Percentiles rank a stretch among this genome's conserved stretches.
Conservation (phyloP, 1,140 invertebrate species). For the Cecropterus lyciades region DNA sequence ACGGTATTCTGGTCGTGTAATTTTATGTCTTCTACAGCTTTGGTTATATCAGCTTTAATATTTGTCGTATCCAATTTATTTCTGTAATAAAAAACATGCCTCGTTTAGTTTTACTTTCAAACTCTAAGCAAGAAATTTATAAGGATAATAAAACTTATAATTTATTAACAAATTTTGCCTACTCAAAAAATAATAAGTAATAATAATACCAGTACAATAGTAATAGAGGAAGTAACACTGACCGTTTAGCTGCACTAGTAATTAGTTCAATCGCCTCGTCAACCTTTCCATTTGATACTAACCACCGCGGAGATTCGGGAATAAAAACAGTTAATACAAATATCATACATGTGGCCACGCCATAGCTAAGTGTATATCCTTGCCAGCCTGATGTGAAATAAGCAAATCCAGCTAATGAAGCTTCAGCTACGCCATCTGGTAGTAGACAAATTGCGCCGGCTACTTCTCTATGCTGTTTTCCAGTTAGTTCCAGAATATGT, state of each 20-base stretch:
- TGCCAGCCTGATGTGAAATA: slow-evolving; percentile 56
- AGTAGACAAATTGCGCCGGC: slow-evolving; percentile 42
- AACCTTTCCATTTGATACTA: slow-evolving; percentile 49
- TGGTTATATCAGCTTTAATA: slow-evolving; percentile 47
- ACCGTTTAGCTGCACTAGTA: slow-evolving; percentile 56
- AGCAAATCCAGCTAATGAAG: slow-evolving; percentile 49
- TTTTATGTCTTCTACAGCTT: slow-evolving; percentile 39
- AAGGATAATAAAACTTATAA: no score
- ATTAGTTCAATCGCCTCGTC: slow-evolving; percentile 50
- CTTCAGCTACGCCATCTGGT: slow-evolving; percentile 49
- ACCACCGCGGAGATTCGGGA: slow-evolving; percentile 64
- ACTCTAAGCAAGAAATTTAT: no score
- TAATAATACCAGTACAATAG: no score
- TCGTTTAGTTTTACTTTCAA: no score
- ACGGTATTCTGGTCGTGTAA: slow-evolving; percentile 33
- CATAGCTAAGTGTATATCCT: slow-evolving; percentile 42
- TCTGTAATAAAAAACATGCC: slow-evolving; percentile 47
- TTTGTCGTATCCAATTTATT: slow-evolving; percentile 45
- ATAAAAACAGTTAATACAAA: slow-evolving; percentile 43
- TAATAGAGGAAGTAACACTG: slow-evolving; percentile 24
- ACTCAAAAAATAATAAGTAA: no score
- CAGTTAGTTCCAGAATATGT: slow-evolving; percentile 52
- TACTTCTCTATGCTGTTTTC: slow-evolving; percentile 50
- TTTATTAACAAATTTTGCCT: no score
- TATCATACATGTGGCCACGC: slow-evolving; percentile 44